Conservation (phyloP, 1,140 invertebrate genomes). For the Calephelis virginiensis region DNA sequence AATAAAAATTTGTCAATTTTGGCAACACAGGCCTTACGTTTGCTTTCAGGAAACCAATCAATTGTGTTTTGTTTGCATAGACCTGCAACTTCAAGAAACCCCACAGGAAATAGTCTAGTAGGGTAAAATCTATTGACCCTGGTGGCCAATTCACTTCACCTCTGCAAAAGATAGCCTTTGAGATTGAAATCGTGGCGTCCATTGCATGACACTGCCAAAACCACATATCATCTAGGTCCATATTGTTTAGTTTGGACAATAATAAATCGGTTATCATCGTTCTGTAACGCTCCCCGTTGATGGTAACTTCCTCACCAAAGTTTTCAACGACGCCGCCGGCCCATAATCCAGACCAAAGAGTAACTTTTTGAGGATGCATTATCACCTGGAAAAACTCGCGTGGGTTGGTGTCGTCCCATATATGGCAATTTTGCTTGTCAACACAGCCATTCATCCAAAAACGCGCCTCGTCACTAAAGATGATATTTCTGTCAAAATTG, state of each 20-base stretch:
- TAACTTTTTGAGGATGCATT: slow-evolving; percentile 39
- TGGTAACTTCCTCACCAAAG: slow-evolving; percentile 27
- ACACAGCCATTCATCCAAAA: too few relatives aligned
- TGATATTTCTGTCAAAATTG: too few relatives aligned
- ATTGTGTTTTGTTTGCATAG: slow-evolving; percentile 29
- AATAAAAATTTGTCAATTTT: too few relatives aligned
- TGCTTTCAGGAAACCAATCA: too few relatives aligned
- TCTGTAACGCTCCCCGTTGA: slow-evolving; percentile 36
- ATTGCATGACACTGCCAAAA: slow-evolving; percentile 13
- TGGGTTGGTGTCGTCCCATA: too few relatives aligned
- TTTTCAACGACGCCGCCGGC: slow-evolving; percentile 38
- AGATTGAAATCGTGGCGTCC: slow-evolving; percentile 6
- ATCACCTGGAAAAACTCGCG: neutral
- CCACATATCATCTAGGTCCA: neutral
- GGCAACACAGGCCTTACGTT: too few relatives aligned
- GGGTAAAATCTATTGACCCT: slow-evolving; percentile 17
- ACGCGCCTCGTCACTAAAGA: too few relatives aligned
- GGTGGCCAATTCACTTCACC: slow-evolving; percentile 23
- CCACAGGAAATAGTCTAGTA: slow-evolving; percentile 22
- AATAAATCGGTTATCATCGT: slow-evolving; percentile 35
- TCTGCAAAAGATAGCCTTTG: slow-evolving; percentile 20
- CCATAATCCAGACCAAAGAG: slow-evolving; percentile 44
- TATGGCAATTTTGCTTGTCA: too few relatives aligned
- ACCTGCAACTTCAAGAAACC: slow-evolving; percentile 26
- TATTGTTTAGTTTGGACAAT: slow-evolving; percentile 27